Base-by-base conservation (phyloP, 2,888 invertebrate genomes). In the Cephalotes varians region DNA sequence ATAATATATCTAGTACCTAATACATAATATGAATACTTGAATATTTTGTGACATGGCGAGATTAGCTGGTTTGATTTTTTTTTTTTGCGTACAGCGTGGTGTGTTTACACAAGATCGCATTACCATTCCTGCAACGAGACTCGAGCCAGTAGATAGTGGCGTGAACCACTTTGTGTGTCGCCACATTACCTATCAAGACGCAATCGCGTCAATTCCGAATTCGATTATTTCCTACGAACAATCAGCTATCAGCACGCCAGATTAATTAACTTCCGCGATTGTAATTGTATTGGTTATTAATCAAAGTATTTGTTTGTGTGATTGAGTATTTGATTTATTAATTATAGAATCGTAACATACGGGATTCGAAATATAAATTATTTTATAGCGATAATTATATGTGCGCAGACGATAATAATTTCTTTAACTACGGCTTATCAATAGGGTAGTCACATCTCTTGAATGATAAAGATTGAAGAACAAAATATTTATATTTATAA, bases 121-220 rank as follows among this genome's bases (percentile, higher is more conserved):
- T 31, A 60, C 10, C 31, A 34, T 60, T 60, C 10, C 31, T 18
- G 58, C 58, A 58, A 58, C 6, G 31, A 60, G 34, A 34, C 4
- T 60, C 31, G 10, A 60, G n/a, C n/a, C 9, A 10, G 31, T 10
- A 60, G 34, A 6, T 60, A 60, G 58, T 60, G 56, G 28, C 18
- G 56, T 18, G 31, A 60, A 60, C 10, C 3, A 34, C 58, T 60
- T 60, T 60, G 18, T 58, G 31, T 60, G 34, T 34, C 4, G 58
- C n/a, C n/a, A n/a, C 58, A 34, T 60, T 60, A 34, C 58, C 31
- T 31, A 58, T 60, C 58, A 60, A 60, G 58, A 60, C n/a, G 18
- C n/a, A 5, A 60, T 60, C 58, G 34, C 31, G n/a, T 34, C 58
- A 60, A 31, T 31, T 58, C 18, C 31, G 31, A 58, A 58, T 2